A percentile compares a stretch with the other conserved stretches of the same genome.
These are phyloP conservation scores for Trichechus manatus DNA, from an alignment of 2,113 vertebrate species.

Conservation along the genomic window DNA sequence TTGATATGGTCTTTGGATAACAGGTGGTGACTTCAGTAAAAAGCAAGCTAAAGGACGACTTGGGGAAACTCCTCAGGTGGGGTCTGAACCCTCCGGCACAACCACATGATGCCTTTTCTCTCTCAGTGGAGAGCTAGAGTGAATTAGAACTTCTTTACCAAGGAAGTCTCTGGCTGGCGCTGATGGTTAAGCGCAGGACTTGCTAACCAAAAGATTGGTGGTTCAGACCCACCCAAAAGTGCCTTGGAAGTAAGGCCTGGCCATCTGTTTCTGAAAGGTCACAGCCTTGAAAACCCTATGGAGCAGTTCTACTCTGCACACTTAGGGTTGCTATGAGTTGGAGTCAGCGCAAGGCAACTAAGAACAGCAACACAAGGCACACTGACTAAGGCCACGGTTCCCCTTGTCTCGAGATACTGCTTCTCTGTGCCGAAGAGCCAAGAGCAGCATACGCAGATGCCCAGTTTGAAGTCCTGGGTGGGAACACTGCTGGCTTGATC, in stretches of 20 bases:
- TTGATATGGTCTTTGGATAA: background rate
- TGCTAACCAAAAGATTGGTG: too few relatives aligned
- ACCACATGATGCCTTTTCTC: background rate
- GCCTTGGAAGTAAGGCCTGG: too few relatives aligned
- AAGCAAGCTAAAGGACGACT: background rate
- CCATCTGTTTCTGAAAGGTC: too few relatives aligned
- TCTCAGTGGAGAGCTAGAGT: background rate
- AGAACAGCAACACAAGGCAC: background rate
- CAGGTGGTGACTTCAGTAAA: conserved; percentile 16
- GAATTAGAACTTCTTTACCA: conserved; percentile 5
- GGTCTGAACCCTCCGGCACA: background rate
- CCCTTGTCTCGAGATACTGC: background rate
- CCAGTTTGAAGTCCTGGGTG: background rate
- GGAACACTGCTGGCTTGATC: background rate
- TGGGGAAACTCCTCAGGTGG: background rate
- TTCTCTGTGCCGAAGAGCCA: background rate
- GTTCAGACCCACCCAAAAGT: too few relatives aligned
- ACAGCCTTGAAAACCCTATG: too few relatives aligned
- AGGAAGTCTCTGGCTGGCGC: too few relatives aligned
- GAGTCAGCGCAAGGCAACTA: too few relatives aligned
- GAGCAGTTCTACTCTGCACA: too few relatives aligned
- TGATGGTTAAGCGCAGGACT: too few relatives aligned
- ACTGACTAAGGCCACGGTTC: background rate
- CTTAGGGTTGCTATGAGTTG: too few relatives aligned
- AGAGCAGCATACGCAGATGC: background rate